These are phyloP conservation scores for Cryptotis parvus DNA, from an alignment of 2,113 vertebrate species.

Conservation along the genomic window DNA sequence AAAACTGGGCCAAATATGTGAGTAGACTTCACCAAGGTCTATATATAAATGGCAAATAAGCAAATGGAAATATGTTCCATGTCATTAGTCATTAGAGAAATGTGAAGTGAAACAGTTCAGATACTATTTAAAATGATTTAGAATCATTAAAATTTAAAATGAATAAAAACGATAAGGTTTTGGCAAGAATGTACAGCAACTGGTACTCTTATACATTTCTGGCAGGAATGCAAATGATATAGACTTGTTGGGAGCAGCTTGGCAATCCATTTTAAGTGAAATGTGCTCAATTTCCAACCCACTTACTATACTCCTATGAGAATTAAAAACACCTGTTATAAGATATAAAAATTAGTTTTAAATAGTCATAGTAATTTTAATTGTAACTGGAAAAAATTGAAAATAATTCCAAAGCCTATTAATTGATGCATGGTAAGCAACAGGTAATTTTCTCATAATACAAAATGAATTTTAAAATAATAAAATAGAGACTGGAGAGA, in stretches of 20 bases:
- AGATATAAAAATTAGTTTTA: background rate
- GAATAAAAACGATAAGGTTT: conserved; percentile 8
- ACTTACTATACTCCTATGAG: background rate
- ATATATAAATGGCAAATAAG: background rate
- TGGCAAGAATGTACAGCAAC: background rate
- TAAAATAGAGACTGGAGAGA: background rate
- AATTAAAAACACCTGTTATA: background rate
- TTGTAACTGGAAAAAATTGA: background rate
- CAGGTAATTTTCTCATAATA: background rate
- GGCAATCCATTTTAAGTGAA: background rate
- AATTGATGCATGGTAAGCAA: background rate
- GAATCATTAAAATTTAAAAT: background rate
- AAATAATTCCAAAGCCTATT: background rate
- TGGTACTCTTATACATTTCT: background rate
- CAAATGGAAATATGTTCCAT: background rate
- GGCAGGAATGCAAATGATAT: background rate
- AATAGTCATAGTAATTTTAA: background rate
- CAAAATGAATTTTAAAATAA: background rate
- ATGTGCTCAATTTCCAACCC: background rate
- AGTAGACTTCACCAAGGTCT: background rate
- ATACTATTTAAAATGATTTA: background rate
- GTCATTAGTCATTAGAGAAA: conserved; percentile 4
- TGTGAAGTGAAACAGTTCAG: conserved; percentile 2
- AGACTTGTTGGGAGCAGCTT: background rate
- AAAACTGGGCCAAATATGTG: conserved; percentile 11